Evolutionary conservation across 2,113 vertebrate species (phyloP).

Genomic region (Struthio camelus): DNA sequence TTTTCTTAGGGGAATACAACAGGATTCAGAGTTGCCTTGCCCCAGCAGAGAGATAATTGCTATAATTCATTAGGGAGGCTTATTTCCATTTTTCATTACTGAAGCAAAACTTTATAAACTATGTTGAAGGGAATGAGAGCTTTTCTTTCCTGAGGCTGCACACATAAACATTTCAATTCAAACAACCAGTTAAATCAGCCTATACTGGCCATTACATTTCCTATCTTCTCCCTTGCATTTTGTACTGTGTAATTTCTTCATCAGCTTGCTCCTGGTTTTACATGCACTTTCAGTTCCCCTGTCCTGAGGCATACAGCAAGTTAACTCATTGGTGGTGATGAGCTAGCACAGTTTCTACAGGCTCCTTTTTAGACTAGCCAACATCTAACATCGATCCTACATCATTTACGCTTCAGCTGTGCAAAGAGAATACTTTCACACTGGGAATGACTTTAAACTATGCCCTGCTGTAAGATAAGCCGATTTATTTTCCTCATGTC

Average conservation of each 20-base stretch:
- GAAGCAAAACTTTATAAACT: constrained; percentile 39
- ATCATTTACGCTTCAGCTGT: constrained; percentile 35
- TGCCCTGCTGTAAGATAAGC: constrained; percentile 32
- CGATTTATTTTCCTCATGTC: constrained; percentile 39
- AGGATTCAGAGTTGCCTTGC: constrained; percentile 6
- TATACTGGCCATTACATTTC: constrained; percentile 1
- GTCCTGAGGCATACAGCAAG: background rate
- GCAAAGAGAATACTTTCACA: constrained; percentile 25
- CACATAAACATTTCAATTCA: background rate
- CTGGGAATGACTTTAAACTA: constrained; percentile 27
- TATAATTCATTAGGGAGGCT: constrained; percentile 48
- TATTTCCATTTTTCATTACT: constrained; percentile 61
- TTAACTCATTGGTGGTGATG: background rate
- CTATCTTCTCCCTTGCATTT: constrained; percentile 11
- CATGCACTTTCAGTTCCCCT: background rate
- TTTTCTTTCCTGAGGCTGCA: constrained; percentile 53
- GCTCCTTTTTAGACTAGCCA: background rate
- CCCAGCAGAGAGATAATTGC: constrained; percentile 58
- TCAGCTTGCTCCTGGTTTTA: background rate
- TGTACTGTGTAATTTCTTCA: constrained; percentile 23
- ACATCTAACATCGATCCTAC: background rate
- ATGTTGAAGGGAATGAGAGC: background rate
- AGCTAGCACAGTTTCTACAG: background rate
- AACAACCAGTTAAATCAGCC: background rate
- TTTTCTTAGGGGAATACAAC: constrained; percentile 12